Conservation (phyloP, 2,113 vertebrate genomes). For the Saccopteryx bilineata region DNA sequence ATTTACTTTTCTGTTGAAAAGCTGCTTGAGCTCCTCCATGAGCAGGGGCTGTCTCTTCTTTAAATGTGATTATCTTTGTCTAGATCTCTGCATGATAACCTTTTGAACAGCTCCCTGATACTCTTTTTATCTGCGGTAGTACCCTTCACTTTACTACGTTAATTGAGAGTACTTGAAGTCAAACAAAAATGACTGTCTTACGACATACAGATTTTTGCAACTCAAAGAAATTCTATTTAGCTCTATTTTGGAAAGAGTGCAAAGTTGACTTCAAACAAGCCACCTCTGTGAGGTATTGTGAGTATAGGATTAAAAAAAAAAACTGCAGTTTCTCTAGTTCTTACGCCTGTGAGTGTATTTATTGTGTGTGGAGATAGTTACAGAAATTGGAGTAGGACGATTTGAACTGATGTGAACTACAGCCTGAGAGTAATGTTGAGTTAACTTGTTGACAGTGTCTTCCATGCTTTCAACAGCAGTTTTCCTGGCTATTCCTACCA, state of each 20-base stretch:
- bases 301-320: background rate
- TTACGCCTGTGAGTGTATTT: slow-evolving; percentile 15
- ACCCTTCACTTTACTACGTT: background rate
- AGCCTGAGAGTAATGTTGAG: background rate
- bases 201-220: background rate
- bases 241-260: slow-evolving; percentile 38
- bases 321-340: slow-evolving; percentile 3
- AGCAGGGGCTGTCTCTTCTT: background rate
- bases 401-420: background rate
- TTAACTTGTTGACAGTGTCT: background rate
- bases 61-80: background rate
- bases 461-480: background rate
- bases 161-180: background rate
- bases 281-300: background rate
- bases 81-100: background rate
- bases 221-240: background rate
- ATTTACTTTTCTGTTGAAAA: background rate
- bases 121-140: background rate
- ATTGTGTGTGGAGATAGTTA: background rate
- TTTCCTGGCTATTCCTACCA: background rate
- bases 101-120: background rate
- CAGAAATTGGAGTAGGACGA: background rate
- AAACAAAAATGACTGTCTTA: background rate
- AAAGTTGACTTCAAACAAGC: slow-evolving; percentile 19
- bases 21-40: background rate